Evolutionary conservation across 2,797 vertebrate genomes (phyloP).

Genomic region (Moxostoma hubbsi): DNA sequence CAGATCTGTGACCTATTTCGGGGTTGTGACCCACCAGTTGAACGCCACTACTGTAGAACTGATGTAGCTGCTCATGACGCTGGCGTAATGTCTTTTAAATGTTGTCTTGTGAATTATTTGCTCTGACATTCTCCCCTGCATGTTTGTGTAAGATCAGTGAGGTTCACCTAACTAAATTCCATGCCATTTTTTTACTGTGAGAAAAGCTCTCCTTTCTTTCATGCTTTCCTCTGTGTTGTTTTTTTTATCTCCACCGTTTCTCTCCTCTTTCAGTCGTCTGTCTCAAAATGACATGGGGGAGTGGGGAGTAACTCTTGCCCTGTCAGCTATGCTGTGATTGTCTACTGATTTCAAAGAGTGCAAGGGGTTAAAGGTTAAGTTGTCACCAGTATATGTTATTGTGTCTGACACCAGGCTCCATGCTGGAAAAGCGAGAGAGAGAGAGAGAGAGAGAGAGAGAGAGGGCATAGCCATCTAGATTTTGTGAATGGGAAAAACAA

Average conservation of each 20-base stretch:
- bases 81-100: not conserved
- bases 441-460: conserved; percentile 60
- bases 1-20: not conserved
- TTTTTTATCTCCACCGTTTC: conserved; percentile 44
- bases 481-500: conserved; percentile 17
- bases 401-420: conserved; percentile 82
- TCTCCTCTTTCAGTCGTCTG: conserved; percentile 51
- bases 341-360: conserved; percentile 83
- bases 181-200: conserved; percentile 11
- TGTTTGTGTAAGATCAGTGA: not conserved
- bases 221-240: conserved; percentile 16
- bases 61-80: not conserved
- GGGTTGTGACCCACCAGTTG: not conserved
- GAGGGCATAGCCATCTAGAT: conserved; percentile 51
- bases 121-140: not conserved
- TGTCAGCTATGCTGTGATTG: conserved; percentile 82
- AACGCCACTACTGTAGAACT: not conserved
- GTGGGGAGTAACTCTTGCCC: conserved; percentile 52
- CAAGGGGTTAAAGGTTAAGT: conserved; percentile 86
- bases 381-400: conserved; percentile 82
- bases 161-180: conserved; percentile 19
- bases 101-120: not conserved
- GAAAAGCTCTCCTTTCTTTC: conserved; percentile 20
- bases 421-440: conserved; percentile 59
- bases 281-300: conserved; percentile 67